Evolutionary conservation across 2,113 vertebrate genomes (phyloP).

Genomic region (Trochalopteron elliotii): DNA sequence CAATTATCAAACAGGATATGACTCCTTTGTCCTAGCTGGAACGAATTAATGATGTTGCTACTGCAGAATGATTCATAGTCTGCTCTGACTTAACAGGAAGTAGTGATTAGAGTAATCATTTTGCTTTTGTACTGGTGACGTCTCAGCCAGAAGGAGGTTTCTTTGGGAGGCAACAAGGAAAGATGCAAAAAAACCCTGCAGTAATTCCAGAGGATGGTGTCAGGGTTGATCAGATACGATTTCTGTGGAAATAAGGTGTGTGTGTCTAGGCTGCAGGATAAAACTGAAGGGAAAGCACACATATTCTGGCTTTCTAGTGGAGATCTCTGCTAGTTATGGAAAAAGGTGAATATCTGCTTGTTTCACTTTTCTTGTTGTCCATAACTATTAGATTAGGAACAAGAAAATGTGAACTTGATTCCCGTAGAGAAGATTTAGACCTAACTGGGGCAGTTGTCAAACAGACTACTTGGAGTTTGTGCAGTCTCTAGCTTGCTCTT

Average conservation of each 20-base stretch:
- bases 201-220: neutral
- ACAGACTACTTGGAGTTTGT: neutral
- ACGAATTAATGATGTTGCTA: neutral
- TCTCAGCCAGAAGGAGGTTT: neutral
- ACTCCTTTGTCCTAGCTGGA: neutral
- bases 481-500: neutral
- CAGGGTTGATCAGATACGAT: neutral
- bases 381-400: neutral
- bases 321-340: neutral
- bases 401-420: neutral
- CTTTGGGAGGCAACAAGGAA: neutral
- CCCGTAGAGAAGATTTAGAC: neutral
- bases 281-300: neutral
- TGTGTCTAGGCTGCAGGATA: neutral
- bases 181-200: neutral
- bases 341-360: neutral
- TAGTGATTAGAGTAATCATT: neutral
- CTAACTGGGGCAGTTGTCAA: neutral
- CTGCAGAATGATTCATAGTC: neutral
- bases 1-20: neutral
- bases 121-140: neutral
- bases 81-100: neutral
- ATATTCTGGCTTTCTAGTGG: neutral
- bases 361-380: neutral
- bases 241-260: neutral